Evolutionary conservation across 2,888 invertebrate genomes (phyloP).

Genomic region (Drosophila basisetae): DNA sequence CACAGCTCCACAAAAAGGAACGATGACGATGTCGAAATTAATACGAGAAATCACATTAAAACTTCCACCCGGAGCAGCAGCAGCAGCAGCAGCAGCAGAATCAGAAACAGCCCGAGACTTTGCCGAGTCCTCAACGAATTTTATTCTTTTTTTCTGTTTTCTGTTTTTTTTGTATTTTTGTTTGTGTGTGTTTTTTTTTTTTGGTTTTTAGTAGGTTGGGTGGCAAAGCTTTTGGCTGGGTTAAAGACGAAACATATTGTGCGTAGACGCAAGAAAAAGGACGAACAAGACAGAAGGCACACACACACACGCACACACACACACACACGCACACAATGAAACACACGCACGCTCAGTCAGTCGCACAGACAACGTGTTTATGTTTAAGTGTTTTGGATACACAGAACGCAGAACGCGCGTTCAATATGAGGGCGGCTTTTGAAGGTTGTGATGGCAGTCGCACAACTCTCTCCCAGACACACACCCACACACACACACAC

Average conservation of each 20-base stretch:
- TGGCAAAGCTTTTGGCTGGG: constrained; percentile 70
- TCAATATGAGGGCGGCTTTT: constrained; percentile 42
- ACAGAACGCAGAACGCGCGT: constrained; percentile 31
- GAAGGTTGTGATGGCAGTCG: constrained; percentile 20
- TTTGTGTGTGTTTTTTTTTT: neutral
- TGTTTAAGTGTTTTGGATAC: constrained; percentile 74
- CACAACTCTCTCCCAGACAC: constrained; percentile 34
- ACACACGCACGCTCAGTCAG: constrained; percentile 34
- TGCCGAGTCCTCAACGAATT: constrained; percentile 29
- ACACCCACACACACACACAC: constrained; percentile 34
- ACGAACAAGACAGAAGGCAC: constrained; percentile 47
- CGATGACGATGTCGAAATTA: constrained; percentile 79
- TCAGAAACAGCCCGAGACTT: constrained; percentile 30
- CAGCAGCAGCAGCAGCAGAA: neutral
- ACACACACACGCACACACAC: constrained; percentile 15
- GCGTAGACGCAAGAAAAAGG: constrained; percentile 71
- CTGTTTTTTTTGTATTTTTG: neutral
- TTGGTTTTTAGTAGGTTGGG: neutral
- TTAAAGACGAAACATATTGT: constrained; percentile 81
- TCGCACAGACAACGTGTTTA: constrained; percentile 72
- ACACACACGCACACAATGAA: constrained; percentile 12
- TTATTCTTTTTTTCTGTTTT: constrained; percentile 3
- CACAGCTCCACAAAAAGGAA: constrained; percentile 39
- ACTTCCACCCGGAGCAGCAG: constrained; percentile 58
- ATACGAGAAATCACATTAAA: constrained; percentile 79